Evolutionary conservation across 1,140 invertebrate genomes (phyloP), one percentile per base, ranked within the genome.

Genomic region (Procambarus virginalis): DNA sequence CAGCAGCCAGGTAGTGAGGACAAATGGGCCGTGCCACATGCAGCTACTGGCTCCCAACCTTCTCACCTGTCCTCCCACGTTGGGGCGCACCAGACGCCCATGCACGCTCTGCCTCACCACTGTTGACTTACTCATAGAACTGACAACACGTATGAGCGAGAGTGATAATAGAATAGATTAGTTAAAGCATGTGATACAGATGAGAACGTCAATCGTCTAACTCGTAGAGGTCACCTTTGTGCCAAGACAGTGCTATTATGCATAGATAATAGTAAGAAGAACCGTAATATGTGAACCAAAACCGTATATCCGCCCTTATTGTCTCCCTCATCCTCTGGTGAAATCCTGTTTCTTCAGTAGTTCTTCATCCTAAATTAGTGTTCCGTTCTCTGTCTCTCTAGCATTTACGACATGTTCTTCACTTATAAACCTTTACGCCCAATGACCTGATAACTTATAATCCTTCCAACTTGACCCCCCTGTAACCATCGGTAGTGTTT

Each of bases 131-230:
- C 68, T 10, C n/a, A 0, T 64, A 64, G 60, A 73, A 73, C 6
- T 73, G 2, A 73, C 6, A 73, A 34, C 8, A 9, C 4, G n/a
- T 6, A 45, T 34, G 20, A 9, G 10, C 34, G 5, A 73, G 6
- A 20, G n/a, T 73, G 68, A 73, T 73, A 73, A 73, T 73, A 22
- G n/a, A 3, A 22, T 73, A 73, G 68, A 73, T 73, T n/a, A 73
- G 68, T 9, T 34, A 34, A 64, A 58, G 34, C 34, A 64, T 64
- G 60, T 17, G 60, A 34, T 34, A 34, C 34, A 34, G 34, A 17
- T 64, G 60, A n/a, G 20, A 20, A n/a, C 20, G 34, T 34, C 34
- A 34, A 68, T 17, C 20, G 14, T 68, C 14, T 68, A 68, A 68
- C 51, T 55, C 4, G 51, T 12, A 20, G 64, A 20, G 64, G 64